Evolutionary conservation across 2,113 vertebrate genomes (phyloP), one percentile per base, ranked within the genome.

Genomic region (Nyctereutes procyonoides): DNA sequence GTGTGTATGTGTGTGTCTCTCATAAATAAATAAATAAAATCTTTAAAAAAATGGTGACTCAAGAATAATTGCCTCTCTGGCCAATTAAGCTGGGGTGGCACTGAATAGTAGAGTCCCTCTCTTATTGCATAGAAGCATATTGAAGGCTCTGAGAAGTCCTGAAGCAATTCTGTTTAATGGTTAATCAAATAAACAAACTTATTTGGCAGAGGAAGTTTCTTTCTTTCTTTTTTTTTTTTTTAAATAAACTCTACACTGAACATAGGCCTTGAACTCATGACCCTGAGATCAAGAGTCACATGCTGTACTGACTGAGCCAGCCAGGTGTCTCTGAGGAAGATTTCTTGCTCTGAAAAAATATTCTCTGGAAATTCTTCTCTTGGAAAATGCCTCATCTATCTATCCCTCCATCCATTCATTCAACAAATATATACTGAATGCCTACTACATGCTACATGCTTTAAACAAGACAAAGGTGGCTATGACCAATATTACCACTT

Each of bases 261-360:
- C 10, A 8, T 77, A 43, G 74, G 43, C 26, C 43, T 77, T 28
- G 26, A 77, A 77, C 74, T 51, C 43, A 77, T 3, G 26, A 51
- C 43, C 26, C 73, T 8, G 0, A 17, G 26, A 51, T 77, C 43
- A 51, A 77, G 48, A 77, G 26, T 77, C 74, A 77, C 43, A 6
- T 76, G 74, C 8, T 30, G 14, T 51, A 76, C 43, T 76, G 74
- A 76, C 48, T 30, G 24, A 76, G 38, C 73, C 24, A 76, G 73
- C 73, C 24, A 48, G 43, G 38, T 43, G 38, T 12, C 71, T 26
- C 43, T 77, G 74, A 28, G 43, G 32, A 81, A 81, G 53, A 43
- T 56, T 96, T 88, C 38, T 97, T 62, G 81, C 43, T 96, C 43
- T 92, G 56, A 80, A 90, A 67, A 90, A 43, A 26, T 82, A 55